Evolutionary conservation across 2,888 invertebrate genomes (phyloP).

Genomic region (Girardia tigrina): DNA sequence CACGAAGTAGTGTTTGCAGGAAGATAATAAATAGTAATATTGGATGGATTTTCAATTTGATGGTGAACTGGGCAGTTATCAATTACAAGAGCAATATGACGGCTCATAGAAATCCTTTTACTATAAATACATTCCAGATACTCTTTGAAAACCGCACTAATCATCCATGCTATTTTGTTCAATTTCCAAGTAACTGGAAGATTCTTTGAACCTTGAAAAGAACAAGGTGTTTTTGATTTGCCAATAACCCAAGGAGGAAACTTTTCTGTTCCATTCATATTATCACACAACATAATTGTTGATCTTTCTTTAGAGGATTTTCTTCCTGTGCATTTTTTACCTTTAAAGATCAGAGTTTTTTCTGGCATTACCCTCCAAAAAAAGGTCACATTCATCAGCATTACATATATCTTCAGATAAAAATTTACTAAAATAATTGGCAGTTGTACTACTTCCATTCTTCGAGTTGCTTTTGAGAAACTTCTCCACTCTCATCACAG

Average conservation of each 20-base stretch:
- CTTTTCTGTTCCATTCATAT: slow-evolving; percentile 37
- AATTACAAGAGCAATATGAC: too few species aligned
- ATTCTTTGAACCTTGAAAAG: background rate
- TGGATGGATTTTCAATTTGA: too few species aligned
- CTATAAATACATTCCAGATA: too few species aligned
- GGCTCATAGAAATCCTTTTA: too few species aligned
- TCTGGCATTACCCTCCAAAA: slow-evolving; percentile 20
- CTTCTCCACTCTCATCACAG: too few species aligned
- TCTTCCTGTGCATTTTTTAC: background rate
- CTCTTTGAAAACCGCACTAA: slow-evolving; percentile 34
- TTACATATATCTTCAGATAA: slow-evolving; percentile 28
- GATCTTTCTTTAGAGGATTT: slow-evolving; percentile 33
- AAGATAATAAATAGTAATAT: too few species aligned
- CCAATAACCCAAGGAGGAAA: slow-evolving; percentile 34
- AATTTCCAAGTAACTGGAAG: slow-evolving; percentile 28
- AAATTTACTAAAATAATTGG: too few species aligned
- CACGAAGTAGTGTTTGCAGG: too few species aligned
- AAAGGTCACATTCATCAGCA: slow-evolving; percentile 25
- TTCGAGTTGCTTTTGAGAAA: too few species aligned
- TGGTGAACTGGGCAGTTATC: too few species aligned
- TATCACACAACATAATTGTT: slow-evolving; percentile 35
- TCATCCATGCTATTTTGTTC: slow-evolving; percentile 39
- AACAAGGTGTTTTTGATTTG: slow-evolving; percentile 36
- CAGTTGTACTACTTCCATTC: too few species aligned
- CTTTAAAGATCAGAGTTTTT: background rate